These are phyloP conservation scores for Phoebastria nigripes DNA, from an alignment of 2,797 vertebrate species.

Conservation along the genomic window DNA sequence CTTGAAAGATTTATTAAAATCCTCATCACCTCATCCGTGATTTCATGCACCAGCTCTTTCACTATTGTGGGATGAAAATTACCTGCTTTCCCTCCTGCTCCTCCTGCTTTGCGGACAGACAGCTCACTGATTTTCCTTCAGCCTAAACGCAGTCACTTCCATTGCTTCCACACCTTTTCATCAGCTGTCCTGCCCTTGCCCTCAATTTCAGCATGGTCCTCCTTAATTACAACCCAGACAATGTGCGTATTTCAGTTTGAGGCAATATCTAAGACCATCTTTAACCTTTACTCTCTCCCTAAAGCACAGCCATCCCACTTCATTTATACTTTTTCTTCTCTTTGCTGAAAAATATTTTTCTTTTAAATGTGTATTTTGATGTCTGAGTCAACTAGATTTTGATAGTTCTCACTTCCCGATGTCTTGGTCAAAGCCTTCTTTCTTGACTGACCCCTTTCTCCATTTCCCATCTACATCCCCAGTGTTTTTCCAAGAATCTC, in stretches of 20 bases:
- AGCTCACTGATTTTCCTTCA: background rate
- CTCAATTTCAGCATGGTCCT: background rate
- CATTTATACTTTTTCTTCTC: background rate
- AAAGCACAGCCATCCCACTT: background rate
- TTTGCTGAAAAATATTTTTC: background rate
- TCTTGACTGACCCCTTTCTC: background rate
- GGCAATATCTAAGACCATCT: background rate
- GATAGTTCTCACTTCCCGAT: background rate
- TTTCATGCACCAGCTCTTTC: background rate
- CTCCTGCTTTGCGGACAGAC: background rate
- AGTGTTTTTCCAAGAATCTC: background rate
- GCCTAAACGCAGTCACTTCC: background rate
- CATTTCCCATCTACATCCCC: background rate
- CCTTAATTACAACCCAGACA: background rate
- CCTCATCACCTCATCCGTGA: background rate
- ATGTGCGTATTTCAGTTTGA: background rate
- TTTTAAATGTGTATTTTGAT: background rate
- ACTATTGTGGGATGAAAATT: background rate
- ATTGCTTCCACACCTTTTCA: background rate
- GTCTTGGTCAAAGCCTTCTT: background rate
- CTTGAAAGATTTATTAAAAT: background rate
- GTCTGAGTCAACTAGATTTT: background rate
- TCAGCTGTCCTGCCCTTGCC: background rate
- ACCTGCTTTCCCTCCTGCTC: background rate
- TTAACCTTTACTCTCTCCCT: background rate